Percentiles rank a stretch among this genome's conserved stretches.
phyloP scores from a whole-genome alignment of 2,888 invertebrate genomes.

The Polydrusus cervinus region DNA sequence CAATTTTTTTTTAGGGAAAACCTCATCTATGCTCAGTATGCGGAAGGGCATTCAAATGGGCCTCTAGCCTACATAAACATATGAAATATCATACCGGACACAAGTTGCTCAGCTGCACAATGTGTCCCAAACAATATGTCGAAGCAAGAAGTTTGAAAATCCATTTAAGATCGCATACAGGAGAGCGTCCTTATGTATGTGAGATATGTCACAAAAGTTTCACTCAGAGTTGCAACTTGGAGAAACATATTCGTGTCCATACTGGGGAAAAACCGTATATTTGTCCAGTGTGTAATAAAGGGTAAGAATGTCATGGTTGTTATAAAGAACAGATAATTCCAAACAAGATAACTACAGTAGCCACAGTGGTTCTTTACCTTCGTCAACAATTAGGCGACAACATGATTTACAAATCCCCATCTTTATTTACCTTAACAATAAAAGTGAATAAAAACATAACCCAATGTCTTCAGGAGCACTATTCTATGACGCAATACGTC shows the following conservation, averaged over 20 bases:
- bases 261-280: constrained; percentile 71
- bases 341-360: no score
- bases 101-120: constrained; percentile 71
- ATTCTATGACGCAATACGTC: no score
- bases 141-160: constrained; percentile 71
- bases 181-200: constrained; percentile 70
- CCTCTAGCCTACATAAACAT: constrained; percentile 72
- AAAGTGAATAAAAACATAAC: no score
- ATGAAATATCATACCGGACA: constrained; percentile 74
- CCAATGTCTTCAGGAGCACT: no score
- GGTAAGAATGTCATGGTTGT: constrained; percentile 58
- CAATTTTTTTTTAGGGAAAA: constrained; percentile 59
- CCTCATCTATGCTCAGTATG: constrained; percentile 71
- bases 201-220: constrained; percentile 69
- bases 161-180: constrained; percentile 71
- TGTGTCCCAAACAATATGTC: constrained; percentile 72
- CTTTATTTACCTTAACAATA: no score
- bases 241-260: constrained; percentile 71
- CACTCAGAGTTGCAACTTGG: constrained; percentile 70
- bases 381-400: no score
- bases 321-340: no score
- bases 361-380: no score
- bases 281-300: constrained; percentile 70
- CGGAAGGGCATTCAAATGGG: constrained; percentile 73
- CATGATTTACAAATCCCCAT: no score